phyloP scores from a whole-genome alignment of 2,113 vertebrate species.

The Triplophysa tibetana region DNA sequence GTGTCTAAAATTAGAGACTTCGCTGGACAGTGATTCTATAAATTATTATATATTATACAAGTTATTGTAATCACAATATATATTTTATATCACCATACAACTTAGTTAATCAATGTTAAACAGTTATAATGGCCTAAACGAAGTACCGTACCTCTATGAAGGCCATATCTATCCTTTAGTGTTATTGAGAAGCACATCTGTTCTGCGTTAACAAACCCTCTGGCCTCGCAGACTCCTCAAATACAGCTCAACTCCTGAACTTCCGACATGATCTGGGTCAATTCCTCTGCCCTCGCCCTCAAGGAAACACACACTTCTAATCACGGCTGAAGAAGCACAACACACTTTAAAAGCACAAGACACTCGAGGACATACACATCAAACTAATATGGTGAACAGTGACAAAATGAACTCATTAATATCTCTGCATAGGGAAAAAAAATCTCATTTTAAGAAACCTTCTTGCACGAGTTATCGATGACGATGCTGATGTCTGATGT shows the following conservation, averaged over 20 bases:
- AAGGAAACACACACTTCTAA: constrained; percentile 62
- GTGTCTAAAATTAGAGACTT: constrained; percentile 48
- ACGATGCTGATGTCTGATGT: neutral
- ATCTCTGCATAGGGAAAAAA: neutral
- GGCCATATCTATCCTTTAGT: constrained; percentile 6
- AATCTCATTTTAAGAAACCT: neutral
- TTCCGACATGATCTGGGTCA: constrained; percentile 77
- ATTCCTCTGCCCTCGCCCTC: constrained; percentile 61
- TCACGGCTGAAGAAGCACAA: constrained; percentile 54
- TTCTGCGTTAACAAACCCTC: constrained; percentile 65
- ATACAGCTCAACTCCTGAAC: constrained; percentile 79
- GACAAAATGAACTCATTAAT: neutral
- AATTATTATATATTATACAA: neutral
- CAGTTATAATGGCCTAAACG: neutral
- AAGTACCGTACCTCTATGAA: constrained; percentile 6
- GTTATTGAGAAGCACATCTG: constrained; percentile 66
- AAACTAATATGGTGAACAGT: constrained; percentile 23
- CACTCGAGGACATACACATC: neutral
- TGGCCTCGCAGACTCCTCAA: constrained; percentile 47
- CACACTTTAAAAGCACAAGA: constrained; percentile 36
- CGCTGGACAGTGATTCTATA: neutral
- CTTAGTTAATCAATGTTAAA: neutral
- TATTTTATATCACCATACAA: neutral
- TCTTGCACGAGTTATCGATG: neutral
- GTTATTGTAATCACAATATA: neutral